Base-by-base conservation (phyloP, 2,888 invertebrate genomes). In the Ligdia adustata region DNA sequence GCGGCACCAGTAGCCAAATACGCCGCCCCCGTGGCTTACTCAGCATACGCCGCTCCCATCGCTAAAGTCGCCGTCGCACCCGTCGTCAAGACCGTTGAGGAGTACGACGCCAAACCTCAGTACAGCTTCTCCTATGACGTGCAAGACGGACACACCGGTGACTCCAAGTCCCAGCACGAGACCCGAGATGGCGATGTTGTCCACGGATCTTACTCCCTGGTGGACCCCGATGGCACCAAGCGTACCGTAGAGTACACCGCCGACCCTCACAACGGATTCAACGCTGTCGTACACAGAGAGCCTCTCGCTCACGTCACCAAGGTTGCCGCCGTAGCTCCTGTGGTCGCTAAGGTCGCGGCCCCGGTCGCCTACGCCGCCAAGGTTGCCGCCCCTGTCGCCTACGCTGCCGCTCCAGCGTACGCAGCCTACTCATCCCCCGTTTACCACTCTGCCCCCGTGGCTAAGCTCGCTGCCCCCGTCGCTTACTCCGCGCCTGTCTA, bases 241-340 rank as follows among this genome's bases (percentile, higher is more conserved):
- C 84, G 91, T 52, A 89, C 82, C 38, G 91, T 91, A 0, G 91
- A 91, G 18, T 91, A 91, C 75, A 86, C 86, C 48, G 90, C 91
- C 46, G 91, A 91, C 60, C 75, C 82, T 16, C 74, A 86, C 65
- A 83, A 88, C 56, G 90, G 91, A 43, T 91, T 91, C 75, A 91
- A 91, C 69, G 91, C 91, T 18, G 86, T 91, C 16, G 91, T 91
- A 6, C 84, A 76, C 70, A 82, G 65, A 54, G 87, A 88, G 55
- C 82, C 90, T 29, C 66, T 90, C 57, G 80, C 62, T 31, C 67
- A 69, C 32, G 64, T 69, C 16, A 59, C 66, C 28, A 66, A 70
- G 44, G 45, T 58, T 32, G 65, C 64, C 35, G 57, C 68, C 0
- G 31, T 14, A 11, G 27, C 43, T 48, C 57, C 74, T 2, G 67